Base-by-base conservation (phyloP, 2,888 invertebrate genomes). In the Morpho deidamia region DNA sequence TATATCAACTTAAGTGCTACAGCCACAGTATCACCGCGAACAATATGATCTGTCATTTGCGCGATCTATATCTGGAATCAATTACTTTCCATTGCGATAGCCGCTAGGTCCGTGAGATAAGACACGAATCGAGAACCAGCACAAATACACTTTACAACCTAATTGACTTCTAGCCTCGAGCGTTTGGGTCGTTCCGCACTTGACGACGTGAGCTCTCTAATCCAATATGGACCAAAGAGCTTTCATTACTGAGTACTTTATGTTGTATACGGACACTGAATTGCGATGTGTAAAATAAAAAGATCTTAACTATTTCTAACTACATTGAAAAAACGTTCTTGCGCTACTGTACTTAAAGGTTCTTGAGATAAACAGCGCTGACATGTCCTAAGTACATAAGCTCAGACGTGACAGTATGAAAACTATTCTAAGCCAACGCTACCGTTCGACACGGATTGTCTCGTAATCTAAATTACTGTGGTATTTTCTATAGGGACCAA, bases 121-220 rank as follows among this genome's bases (percentile, higher is more conserved):
- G 72, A 69, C 81, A 81, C 61, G 71, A 80, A 58, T 70, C 66
- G 71, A 70, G 76, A 80, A 76, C 72, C 76, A 71, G 78, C 67
- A 67, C 77, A 76, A 77, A 76, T 76, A 70, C 74, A 71, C 65
- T 66, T 64, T 69, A 73, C 74, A 68, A 76, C 68, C 74, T 74
- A 78, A 81, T 81, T 76, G 77, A 73, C 69, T 61, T 59, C 60
- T 64, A 64, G 72, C 73, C 67, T 53, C 63, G 60, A 64, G 66
- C 68, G 64, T 68, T 67, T 59, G 58, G 58, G 59, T 60, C 60
- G 59, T 61, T 49, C 62, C 57, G 59, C 47, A 53, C 51, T 56
- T 57, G 58, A 53, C 59, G 44, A 55, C 51, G 49, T 23, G 49
- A 35, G 46, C 40, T 51, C 45, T 58, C 56, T 70, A 69, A 69